Base-by-base conservation (phyloP, 2,888 invertebrate genomes). In the Furcula furcula region DNA sequence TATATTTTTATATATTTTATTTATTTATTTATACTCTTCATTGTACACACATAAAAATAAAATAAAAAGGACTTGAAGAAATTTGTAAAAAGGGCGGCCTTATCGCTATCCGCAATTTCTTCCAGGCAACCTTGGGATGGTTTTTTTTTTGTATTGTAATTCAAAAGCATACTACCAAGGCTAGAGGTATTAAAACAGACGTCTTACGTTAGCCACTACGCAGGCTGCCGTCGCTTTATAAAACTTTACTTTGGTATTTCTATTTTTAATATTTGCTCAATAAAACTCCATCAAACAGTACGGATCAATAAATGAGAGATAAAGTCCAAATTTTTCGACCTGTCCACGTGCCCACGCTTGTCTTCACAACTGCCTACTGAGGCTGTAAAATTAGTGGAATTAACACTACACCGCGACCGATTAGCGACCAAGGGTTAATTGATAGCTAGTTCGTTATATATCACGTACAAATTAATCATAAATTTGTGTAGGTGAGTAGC, bases 381-480 rank as follows among this genome's bases (percentile, higher is more conserved):
- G 28, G 58, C 51, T 54, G 44, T 70, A 73, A 73, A 70, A 68
- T 70, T 70, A 64, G 62, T 61, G 37, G 44, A 61, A 63, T 72
- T 73, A 70, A 65, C 71, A 46, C 34, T 35, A 44, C 35, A 42
- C 55, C 62, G 71, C 40, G 56, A 71, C 34, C 55, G 62, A 59
- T 71, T 72, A 66, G 62, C 62, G 48, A 35, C 36, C 18, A 29
- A 29, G 37, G 41, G 43, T 52, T 70, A 72, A 72, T 70, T 66
- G 59, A 48, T 41, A 20, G 12, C 34, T 46, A 32, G 36, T 36
- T 40, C 36, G 43, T 58, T 48, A 47, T 65, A 63, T 65, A 61
- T 55, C 56, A 55, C 55, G 34, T 40, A 61, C 55, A 57, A 63
- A 52, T 65, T 47, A 41, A 52, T 48, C 32, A 57, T 47, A 44